Percentiles rank a stretch among this genome's conserved stretches.
These are phyloP conservation scores for Tineola bisselliella DNA, from an alignment of 2,888 invertebrate genomes.

Conservation along the genomic window DNA sequence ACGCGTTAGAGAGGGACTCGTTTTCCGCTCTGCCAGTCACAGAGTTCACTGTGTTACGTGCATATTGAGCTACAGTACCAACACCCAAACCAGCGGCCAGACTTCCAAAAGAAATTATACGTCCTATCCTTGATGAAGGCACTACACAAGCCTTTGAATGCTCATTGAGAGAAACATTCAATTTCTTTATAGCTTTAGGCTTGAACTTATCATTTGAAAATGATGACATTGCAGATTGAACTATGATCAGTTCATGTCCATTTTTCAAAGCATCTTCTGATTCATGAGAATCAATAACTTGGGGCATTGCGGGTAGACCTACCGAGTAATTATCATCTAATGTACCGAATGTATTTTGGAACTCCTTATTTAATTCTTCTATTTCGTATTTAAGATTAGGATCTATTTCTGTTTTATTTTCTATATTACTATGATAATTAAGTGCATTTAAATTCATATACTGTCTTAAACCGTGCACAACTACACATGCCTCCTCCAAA, in stretches of 20 bases:
- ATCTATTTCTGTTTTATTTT: slow-evolving; percentile 32
- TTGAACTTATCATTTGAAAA: slow-evolving; percentile 25
- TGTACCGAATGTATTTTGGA: slow-evolving; percentile 50
- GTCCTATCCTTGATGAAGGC: slow-evolving; percentile 86
- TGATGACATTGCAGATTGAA: slow-evolving; percentile 10
- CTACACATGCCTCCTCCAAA: slow-evolving; percentile 72
- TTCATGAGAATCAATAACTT: not conserved
- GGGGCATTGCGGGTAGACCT: not conserved
- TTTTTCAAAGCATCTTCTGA: not conserved
- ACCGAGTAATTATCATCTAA: slow-evolving; percentile 22
- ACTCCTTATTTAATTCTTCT: slow-evolving; percentile 51
- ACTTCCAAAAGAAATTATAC: slow-evolving; percentile 93
- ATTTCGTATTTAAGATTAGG: slow-evolving; percentile 41
- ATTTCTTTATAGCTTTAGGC: slow-evolving; percentile 53
- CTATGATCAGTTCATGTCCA: not conserved
- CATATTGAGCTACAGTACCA: slow-evolving; percentile 91
- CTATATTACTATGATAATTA: slow-evolving; percentile 30
- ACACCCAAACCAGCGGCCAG: slow-evolving; percentile 93
- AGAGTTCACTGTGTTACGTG: slow-evolving; percentile 76
- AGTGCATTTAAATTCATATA: slow-evolving; percentile 56
- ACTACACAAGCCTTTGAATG: slow-evolving; percentile 86
- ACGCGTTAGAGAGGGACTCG: slow-evolving; percentile 72
- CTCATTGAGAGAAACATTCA: slow-evolving; percentile 58
- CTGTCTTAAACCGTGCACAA: slow-evolving; percentile 75
- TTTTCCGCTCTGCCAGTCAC: slow-evolving; percentile 33